Evolutionary conservation across 2,888 invertebrate genomes (phyloP).

Genomic region (Copidosoma aretas): DNA sequence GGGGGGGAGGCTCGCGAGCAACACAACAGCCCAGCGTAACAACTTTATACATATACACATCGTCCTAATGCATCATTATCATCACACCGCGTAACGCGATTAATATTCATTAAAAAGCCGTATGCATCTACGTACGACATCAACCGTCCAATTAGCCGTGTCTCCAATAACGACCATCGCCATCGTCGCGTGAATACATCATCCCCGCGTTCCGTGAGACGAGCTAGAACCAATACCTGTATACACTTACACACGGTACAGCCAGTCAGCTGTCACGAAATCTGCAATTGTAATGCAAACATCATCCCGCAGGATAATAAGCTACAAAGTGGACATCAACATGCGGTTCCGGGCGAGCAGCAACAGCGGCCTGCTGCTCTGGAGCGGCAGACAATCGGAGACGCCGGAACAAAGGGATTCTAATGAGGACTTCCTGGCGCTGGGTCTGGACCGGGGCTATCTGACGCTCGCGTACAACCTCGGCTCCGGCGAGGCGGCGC

Average conservation of each 20-base stretch:
- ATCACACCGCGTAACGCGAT: too few species aligned
- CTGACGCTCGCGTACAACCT: constrained; percentile 82
- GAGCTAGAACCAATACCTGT: not conserved
- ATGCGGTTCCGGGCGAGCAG: constrained; percentile 81
- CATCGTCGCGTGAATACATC: too few species aligned
- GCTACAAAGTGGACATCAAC: constrained; percentile 86
- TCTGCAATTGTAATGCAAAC: constrained; percentile 2
- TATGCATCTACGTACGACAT: too few species aligned
- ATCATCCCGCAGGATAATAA: constrained; percentile 71
- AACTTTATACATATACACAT: too few species aligned
- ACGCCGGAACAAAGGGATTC: constrained; percentile 63
- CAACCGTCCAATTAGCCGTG: not conserved
- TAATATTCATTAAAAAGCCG: not conserved
- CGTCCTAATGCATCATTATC: too few species aligned
- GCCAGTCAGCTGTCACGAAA: too few species aligned
- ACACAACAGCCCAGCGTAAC: too few species aligned
- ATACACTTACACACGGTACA: too few species aligned
- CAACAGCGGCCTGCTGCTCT: constrained; percentile 78
- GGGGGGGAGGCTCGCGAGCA: too few species aligned
- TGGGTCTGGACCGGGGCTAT: constrained; percentile 82
- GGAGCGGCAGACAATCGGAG: constrained; percentile 76
- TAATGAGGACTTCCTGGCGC: constrained; percentile 79
- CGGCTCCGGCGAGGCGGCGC: constrained; percentile 84
- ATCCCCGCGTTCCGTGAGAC: not conserved
- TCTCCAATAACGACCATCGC: not conserved